Conservation (phyloP, 2,888 invertebrate species). For the Oscheius myriophilus region DNA sequence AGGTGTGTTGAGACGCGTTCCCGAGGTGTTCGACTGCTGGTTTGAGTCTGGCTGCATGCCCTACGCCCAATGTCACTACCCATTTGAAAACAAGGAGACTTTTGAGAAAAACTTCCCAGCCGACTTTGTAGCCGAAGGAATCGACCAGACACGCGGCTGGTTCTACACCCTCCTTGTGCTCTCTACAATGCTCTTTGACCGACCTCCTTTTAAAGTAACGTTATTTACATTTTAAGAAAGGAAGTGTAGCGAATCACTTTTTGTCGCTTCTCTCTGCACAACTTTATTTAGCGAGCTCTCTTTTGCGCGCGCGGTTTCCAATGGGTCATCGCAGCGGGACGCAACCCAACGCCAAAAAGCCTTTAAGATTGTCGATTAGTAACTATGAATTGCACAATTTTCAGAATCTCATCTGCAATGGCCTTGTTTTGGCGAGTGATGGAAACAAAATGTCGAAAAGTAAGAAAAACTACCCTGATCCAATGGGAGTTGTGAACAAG, state of each 20-base stretch:
- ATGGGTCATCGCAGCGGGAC: too few species aligned
- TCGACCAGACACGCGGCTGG: constrained; percentile 69
- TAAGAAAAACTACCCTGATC: constrained; percentile 98
- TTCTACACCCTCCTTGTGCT: constrained; percentile 97
- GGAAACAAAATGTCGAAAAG: constrained; percentile 99
- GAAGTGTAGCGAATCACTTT: too few species aligned
- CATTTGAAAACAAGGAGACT: constrained; percentile 80
- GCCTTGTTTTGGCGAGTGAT: constrained; percentile 89
- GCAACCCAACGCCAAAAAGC: too few species aligned
- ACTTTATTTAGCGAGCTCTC: too few species aligned
- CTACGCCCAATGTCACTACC: constrained; percentile 94
- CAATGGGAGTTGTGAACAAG: constrained; percentile 85
- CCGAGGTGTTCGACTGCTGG: constrained; percentile 93
- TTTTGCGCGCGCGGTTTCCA: too few species aligned
- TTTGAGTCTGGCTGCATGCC: constrained; percentile 99
- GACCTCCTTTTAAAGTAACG: constrained; percentile 87
- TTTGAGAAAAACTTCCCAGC: constrained; percentile 93
- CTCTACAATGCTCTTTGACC: constrained; percentile 92
- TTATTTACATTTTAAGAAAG: too few species aligned
- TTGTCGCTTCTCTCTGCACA: too few species aligned
- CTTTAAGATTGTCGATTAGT: too few species aligned
- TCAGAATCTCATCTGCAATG: constrained; percentile 90
- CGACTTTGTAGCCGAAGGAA: constrained; percentile 98
- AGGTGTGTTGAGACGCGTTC: constrained; percentile 84
- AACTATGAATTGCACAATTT: not conserved